These are phyloP conservation scores for Neolamprologus sp. DNA, from an alignment of 2,113 vertebrate genomes.

Conservation along the genomic window DNA sequence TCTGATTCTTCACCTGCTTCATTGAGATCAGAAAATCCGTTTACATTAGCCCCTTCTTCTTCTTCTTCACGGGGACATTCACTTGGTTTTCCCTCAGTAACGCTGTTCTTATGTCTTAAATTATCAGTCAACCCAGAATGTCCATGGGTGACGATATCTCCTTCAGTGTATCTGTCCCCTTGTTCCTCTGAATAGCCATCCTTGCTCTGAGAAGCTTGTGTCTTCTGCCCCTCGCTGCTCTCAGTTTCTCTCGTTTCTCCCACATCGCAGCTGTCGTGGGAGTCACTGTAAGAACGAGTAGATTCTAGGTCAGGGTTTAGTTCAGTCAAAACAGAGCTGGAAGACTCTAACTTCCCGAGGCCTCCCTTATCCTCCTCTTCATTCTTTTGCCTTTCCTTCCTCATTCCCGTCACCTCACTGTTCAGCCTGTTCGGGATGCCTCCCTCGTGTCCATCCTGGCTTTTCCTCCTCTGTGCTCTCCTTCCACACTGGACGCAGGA, in stretches of 20 bases:
- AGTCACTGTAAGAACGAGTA: background rate
- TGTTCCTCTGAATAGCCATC: background rate
- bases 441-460: background rate
- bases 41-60: background rate
- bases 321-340: background rate
- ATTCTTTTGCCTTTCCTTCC: constrained; percentile 3
- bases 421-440: background rate
- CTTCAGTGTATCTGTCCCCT: background rate
- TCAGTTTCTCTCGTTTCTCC: background rate
- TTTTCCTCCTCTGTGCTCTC: background rate
- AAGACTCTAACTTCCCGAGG: background rate
- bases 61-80: background rate
- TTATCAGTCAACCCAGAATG: background rate
- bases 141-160: background rate
- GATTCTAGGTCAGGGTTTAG: constrained; percentile 11
- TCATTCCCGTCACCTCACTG: background rate
- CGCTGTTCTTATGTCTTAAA: background rate
- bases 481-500: background rate
- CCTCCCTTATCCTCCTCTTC: background rate
- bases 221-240: background rate
- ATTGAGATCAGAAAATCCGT: background rate
- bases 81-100: background rate
- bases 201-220: background rate
- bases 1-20: background rate
- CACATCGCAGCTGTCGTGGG: background rate